phyloP scores from a whole-genome alignment of 2,113 vertebrate species.

The Corvus moneduloides region DNA sequence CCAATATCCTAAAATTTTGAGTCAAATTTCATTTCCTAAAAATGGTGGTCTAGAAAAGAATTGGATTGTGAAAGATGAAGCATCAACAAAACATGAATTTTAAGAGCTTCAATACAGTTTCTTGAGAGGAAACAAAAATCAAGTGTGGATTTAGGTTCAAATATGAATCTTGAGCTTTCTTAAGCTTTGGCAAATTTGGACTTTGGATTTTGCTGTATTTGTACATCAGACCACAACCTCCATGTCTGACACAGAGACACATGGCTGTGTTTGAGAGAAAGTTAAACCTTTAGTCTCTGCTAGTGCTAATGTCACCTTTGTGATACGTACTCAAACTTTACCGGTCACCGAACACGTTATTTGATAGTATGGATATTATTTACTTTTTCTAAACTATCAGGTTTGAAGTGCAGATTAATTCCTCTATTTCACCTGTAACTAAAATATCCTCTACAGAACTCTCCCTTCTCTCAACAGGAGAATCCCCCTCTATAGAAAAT shows the following conservation, averaged over 20 bases:
- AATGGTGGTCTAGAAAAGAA: neutral
- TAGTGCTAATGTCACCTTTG: neutral
- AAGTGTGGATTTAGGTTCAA: neutral
- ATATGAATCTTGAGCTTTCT: neutral
- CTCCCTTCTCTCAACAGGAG: neutral
- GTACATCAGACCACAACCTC: neutral
- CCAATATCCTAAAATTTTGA: neutral
- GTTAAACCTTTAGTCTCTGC: neutral
- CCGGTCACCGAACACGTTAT: accelerated
- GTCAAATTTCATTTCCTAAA: neutral
- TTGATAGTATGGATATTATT: neutral
- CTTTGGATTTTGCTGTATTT: neutral
- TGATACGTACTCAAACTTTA: neutral
- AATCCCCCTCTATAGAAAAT: neutral
- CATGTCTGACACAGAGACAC: neutral
- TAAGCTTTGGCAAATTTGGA: neutral
- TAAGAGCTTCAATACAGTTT: neutral
- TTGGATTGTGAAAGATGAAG: neutral
- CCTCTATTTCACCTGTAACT: neutral
- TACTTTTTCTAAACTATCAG: neutral
- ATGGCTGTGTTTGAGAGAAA: neutral
- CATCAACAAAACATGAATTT: neutral
- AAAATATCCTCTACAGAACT: neutral
- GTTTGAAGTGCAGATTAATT: neutral
- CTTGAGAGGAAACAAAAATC: neutral